Base-by-base conservation (phyloP, 1,140 invertebrate species). In the Drosophila bocki region DNA sequence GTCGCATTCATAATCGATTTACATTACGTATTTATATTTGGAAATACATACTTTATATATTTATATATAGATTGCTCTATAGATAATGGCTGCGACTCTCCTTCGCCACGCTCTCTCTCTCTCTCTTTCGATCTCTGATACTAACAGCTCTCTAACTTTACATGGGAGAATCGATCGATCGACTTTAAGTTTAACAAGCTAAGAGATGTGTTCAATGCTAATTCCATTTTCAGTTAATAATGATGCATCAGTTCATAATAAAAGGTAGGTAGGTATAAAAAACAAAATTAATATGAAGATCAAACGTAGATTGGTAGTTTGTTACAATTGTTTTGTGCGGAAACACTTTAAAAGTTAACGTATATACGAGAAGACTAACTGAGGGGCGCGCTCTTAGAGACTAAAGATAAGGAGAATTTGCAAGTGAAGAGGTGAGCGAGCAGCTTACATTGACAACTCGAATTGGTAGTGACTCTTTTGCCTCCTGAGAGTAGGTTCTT, bases 51-150 rank as follows among this genome's bases (percentile, higher is more conserved):
- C 41, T 72, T 72, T 62, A 68, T 78, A 79, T 79, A 78, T 48
- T 78, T 78, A 62, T 78, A 78, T 78, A 62, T 77, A 53, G 50
- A 75, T 76, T 11, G 75, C 63, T 65, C 50, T 75, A 75, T 48
- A 71, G 56, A 74, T 29, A 62, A 47, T 53, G 70, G 56, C 57
- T 33, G 32, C 69, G 56, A 72, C 69, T 51, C 51, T 4, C 32
- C 32, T 17, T 26, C 12, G 64, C 58, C 64, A 48, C 44, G 19
- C 59, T 50, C 45, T 35, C 33, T 33, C 45, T 12, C 19, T 67
- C 12, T 32, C 15, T 39, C 12, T 32, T 11, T 39, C 42, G 39
- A 9, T 48, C 42, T 41, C 50, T 29, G 69, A 51, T 71, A 50
- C 53, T 72, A 72, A 74, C 68, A 70, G 39, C 50, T 57, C 37